Conservation (phyloP, 2,113 vertebrate species). For the Bucco capensis region DNA sequence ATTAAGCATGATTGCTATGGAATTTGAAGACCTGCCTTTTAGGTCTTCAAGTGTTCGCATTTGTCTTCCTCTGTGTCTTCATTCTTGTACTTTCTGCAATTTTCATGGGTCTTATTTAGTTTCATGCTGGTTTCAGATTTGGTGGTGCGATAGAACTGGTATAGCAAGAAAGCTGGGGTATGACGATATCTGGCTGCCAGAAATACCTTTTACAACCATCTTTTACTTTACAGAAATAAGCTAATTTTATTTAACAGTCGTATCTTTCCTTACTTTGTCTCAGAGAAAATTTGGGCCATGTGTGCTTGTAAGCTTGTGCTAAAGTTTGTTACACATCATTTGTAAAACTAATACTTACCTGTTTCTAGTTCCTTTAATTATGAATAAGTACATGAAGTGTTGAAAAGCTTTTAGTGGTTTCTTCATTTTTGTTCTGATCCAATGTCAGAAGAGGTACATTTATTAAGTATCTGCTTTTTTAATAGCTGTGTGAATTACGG, state of each 20-base stretch:
- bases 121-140: not conserved
- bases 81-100: not conserved
- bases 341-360: not conserved
- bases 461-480: not conserved
- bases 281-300: not conserved
- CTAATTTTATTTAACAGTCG: not conserved
- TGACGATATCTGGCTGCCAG: not conserved
- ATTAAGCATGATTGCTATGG: not conserved
- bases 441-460: not conserved
- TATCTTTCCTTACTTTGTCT: not conserved
- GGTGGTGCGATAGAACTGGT: not conserved
- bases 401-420: not conserved
- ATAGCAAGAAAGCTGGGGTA: not conserved
- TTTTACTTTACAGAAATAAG: not conserved
- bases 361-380: not conserved
- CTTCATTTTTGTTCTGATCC: not conserved
- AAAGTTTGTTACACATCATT: not conserved
- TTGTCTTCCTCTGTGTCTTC: not conserved
- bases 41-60: not conserved
- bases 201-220: not conserved
- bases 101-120: not conserved
- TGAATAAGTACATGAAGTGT: not conserved
- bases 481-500: not conserved
- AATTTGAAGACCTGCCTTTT: slow-evolving; percentile 29
- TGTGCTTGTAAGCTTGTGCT: not conserved